These are phyloP conservation scores for Pangasius larnaudii DNA, from an alignment of 2,797 vertebrate species.

Conservation along the genomic window DNA sequence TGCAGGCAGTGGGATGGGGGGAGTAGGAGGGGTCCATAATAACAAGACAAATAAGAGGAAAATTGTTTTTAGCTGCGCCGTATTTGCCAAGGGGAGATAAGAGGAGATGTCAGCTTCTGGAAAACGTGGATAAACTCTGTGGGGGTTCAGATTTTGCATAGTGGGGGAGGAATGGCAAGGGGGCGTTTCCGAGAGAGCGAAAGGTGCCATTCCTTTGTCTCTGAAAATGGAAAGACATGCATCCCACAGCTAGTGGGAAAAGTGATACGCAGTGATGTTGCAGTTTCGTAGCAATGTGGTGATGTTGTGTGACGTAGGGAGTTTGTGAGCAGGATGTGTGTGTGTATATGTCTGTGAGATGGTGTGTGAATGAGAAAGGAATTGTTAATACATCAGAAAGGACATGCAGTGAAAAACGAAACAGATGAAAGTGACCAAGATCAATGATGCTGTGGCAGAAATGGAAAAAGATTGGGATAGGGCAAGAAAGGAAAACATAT, in stretches of 20 bases:
- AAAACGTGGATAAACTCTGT: constrained; percentile 72
- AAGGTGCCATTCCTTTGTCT: constrained; percentile 54
- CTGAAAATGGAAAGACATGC: constrained; percentile 41
- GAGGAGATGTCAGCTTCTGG: constrained; percentile 75
- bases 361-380: constrained; percentile 25
- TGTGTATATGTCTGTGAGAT: constrained; percentile 15
- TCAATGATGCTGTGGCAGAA: constrained; percentile 23
- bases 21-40: constrained; percentile 62
- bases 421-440: constrained; percentile 35
- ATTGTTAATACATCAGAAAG: constrained; percentile 34
- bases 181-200: constrained; percentile 46
- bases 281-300: constrained; percentile 13
- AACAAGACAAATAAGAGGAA: constrained; percentile 74
- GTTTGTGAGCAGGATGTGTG: background rate
- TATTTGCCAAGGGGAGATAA: constrained; percentile 81
- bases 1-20: constrained; percentile 50
- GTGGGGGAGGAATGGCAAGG: constrained; percentile 61
- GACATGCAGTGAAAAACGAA: constrained; percentile 17
- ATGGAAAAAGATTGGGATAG: constrained; percentile 32
- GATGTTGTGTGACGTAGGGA: constrained; percentile 18
- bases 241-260: constrained; percentile 43
- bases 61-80: constrained; percentile 79
- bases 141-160: constrained; percentile 55
- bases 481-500: constrained; percentile 25
- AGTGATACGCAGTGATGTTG: constrained; percentile 34